These are phyloP conservation scores for Tangara arthus DNA, from an alignment of 2,797 vertebrate genomes.

Conservation along the genomic window DNA sequence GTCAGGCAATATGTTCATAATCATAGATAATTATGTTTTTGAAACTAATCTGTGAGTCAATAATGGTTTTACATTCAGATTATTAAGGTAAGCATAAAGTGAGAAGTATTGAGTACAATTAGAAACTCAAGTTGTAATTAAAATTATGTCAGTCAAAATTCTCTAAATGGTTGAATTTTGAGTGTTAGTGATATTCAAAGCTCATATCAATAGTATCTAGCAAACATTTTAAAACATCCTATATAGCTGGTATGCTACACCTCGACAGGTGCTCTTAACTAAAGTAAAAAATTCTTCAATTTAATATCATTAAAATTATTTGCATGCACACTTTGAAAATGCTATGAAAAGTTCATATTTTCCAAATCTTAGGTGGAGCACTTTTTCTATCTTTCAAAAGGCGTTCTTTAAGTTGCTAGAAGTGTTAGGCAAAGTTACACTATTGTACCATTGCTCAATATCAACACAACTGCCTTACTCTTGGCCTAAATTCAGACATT, in stretches of 20 bases:
- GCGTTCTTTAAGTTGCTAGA: neutral
- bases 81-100: conserved; percentile 18
- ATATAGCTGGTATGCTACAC: neutral
- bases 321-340: neutral
- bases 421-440: neutral
- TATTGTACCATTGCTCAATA: neutral
- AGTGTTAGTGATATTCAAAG: neutral
- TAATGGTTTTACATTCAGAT: neutral
- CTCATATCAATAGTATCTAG: neutral
- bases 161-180: neutral
- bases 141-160: neutral
- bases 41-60: conserved; percentile 25
- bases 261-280: neutral
- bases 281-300: neutral
- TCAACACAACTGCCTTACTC: neutral
- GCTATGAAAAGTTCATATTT: neutral
- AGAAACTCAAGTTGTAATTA: neutral
- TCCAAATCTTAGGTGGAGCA: neutral
- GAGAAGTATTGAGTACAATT: neutral
- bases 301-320: neutral
- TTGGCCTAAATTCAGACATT: neutral
- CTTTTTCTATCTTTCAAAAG: neutral
- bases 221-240: neutral
- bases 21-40: conserved; percentile 22
- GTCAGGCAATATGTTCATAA: neutral